Evolutionary conservation across 2,888 invertebrate genomes (phyloP).

Genomic region (Mythimna pallens): DNA sequence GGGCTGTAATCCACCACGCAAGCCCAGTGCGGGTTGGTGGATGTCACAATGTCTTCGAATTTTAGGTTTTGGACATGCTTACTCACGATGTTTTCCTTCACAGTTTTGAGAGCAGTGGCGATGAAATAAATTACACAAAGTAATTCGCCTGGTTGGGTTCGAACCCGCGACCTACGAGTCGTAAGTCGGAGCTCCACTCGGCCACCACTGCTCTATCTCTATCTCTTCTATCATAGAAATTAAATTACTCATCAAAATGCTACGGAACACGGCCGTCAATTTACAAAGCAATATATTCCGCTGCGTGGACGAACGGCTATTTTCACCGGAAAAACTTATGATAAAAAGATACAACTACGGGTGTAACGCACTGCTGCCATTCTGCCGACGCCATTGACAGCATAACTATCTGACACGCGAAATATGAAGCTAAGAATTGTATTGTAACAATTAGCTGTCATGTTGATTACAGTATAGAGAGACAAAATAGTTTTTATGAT

Average conservation of each 20-base stretch:
- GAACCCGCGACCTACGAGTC: too few relatives aligned
- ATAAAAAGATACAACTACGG: conserved; percentile 51
- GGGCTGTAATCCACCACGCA: too few relatives aligned
- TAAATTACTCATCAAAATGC: background rate
- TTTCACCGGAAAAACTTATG: conserved; percentile 56
- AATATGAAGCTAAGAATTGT: conserved; percentile 3
- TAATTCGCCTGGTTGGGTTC: too few relatives aligned
- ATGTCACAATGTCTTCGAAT: too few relatives aligned
- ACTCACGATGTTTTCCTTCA: too few relatives aligned
- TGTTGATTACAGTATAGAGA: background rate
- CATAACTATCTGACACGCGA: conserved; percentile 36
- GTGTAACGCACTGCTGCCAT: conserved; percentile 52
- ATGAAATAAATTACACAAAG: too few relatives aligned
- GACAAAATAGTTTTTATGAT: background rate
- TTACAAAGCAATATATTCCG: conserved; percentile 22
- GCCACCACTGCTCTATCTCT: too few relatives aligned
- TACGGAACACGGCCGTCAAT: conserved; percentile 11
- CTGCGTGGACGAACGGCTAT: conserved; percentile 35
- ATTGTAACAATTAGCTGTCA: conserved; percentile 13
- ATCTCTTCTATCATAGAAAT: too few relatives aligned
- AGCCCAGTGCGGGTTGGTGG: too few relatives aligned
- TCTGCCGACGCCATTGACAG: conserved; percentile 42
- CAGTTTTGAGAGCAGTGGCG: too few relatives aligned
- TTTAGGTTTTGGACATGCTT: too few relatives aligned
- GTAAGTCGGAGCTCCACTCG: too few relatives aligned